Conservation (phyloP, 2,797 vertebrate species). For the Cichlasoma orientale region DNA sequence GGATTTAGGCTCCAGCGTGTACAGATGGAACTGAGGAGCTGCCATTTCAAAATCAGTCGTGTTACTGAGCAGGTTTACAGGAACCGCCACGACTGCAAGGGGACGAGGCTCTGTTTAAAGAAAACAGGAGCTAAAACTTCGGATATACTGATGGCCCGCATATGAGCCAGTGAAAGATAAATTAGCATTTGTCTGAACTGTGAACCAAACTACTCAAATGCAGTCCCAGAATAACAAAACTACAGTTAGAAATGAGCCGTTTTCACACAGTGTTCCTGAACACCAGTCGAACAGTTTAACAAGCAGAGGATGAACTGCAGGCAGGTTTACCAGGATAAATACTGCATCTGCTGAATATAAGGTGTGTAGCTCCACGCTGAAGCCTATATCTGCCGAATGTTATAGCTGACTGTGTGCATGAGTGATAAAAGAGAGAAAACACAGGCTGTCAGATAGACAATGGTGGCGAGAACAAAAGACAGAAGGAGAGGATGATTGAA, state of each 20-base stretch:
- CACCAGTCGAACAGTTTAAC: background rate
- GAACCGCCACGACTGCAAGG: background rate
- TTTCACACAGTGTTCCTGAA: background rate
- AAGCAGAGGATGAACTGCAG: background rate
- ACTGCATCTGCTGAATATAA: background rate
- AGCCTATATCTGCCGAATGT: conserved; percentile 2
- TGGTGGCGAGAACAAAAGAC: conserved; percentile 38
- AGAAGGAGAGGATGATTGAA: conserved; percentile 48
- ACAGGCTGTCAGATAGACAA: conserved; percentile 35
- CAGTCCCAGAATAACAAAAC: background rate
- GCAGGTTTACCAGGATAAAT: background rate
- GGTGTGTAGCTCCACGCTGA: background rate
- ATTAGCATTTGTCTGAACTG: background rate
- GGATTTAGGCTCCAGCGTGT: background rate
- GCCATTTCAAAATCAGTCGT: background rate
- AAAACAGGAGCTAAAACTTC: background rate
- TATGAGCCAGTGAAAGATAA: background rate
- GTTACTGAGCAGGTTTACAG: background rate
- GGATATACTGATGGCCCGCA: background rate
- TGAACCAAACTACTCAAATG: background rate
- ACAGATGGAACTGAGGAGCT: background rate
- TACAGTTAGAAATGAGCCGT: background rate
- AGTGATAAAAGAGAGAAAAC: conserved; percentile 38
- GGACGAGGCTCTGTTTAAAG: background rate
- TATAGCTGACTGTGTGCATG: conserved; percentile 5